Evolutionary conservation across 2,113 vertebrate species (phyloP), one percentile per base, ranked within the genome.

Genomic region (Phalacrocorax brasilianus): DNA sequence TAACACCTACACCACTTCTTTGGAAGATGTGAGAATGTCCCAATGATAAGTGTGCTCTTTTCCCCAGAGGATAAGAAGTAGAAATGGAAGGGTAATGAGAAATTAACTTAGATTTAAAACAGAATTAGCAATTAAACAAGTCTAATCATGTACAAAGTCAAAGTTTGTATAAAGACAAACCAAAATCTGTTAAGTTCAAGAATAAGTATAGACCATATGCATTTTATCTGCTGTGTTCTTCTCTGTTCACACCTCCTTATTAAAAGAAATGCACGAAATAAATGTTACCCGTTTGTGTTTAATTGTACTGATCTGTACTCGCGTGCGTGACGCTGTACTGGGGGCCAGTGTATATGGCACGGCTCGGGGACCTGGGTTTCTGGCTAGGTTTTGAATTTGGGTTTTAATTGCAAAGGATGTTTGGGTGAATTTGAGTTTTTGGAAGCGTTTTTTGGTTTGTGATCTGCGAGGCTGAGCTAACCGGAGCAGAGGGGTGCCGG

Each of bases 11-110:
- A 82, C 86, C 96, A 45, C 94, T 96, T 73, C 97, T 94, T 96
- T 96, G 97, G 97, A 97, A 97, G 97, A 97, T 96, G 98, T 98
- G 98, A 97, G 98, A 98, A 96, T 93, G 96, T 96, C 97, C 97
- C 94, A 95, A 95, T 95, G 95, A 96, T 95, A 96, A 97, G 97
- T 98, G 97, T 97, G 98, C 95, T 97, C 95, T 96, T 97, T 97
- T 97, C 98, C 97, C 98, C 97, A 40, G 93, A 98, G 97, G 96
- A 97, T 97, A 75, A 97, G 97, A 97, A 97, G 96, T 92, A 97
- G 97, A 96, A 97, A 97, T 92, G 77, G 92, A 97, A 97, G 81
- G 95, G 91, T 98, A 97, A 98, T 98, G 97, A 97, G 97, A 97
- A 96, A 91, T 96, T 96, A 97, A 96, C 95, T 97, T 91, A 97